Percentiles rank a stretch among this genome's conserved stretches.
phyloP scores from a whole-genome alignment of 2,797 vertebrate genomes.

The Tokudaia tokunoshimensis region DNA sequence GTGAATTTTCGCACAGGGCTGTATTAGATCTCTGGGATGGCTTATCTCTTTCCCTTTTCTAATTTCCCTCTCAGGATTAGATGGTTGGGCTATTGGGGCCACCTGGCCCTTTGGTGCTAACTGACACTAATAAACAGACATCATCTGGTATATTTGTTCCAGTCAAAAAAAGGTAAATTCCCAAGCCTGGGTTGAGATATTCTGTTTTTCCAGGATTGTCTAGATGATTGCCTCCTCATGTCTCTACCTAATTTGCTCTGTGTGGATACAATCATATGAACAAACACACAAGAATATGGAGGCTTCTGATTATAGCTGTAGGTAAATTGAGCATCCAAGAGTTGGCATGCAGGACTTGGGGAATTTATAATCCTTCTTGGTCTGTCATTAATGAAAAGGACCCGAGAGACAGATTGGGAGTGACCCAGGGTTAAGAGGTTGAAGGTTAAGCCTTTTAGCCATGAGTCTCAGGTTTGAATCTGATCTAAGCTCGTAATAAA shows the following conservation, averaged over 20 bases:
- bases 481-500: constrained; percentile 68
- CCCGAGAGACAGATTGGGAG: constrained; percentile 60
- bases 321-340: constrained; percentile 37
- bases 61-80: background rate
- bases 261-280: constrained; percentile 54
- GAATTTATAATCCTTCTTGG: constrained; percentile 73
- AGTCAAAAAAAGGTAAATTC: constrained; percentile 69
- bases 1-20: constrained; percentile 22
- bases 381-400: constrained; percentile 78
- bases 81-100: background rate
- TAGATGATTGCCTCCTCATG: constrained; percentile 68
- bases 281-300: constrained; percentile 60
- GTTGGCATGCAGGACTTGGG: constrained; percentile 47
- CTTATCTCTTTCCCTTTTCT: background rate
- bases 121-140: constrained; percentile 39
- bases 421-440: constrained; percentile 71
- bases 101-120: constrained; percentile 35
- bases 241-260: constrained; percentile 64
- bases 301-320: background rate
- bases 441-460: constrained; percentile 79
- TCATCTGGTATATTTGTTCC: constrained; percentile 66
- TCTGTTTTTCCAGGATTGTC: constrained; percentile 64
- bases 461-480: constrained; percentile 68
- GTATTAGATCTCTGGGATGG: background rate
- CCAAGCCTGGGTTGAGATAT: constrained; percentile 57